These are phyloP conservation scores for Moxostoma hubbsi DNA, from an alignment of 2,797 vertebrate species.

Conservation along the genomic window DNA sequence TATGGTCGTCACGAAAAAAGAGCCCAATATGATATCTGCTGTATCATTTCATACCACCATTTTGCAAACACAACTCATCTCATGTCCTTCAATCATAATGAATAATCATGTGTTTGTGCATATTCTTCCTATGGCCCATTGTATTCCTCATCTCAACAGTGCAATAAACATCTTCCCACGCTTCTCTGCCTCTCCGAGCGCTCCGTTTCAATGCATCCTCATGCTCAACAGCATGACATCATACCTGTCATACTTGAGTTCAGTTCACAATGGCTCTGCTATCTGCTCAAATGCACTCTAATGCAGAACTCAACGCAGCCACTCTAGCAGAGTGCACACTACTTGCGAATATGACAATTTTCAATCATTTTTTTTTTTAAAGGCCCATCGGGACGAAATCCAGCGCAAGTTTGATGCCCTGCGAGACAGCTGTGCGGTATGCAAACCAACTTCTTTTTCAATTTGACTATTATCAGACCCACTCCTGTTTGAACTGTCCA, in stretches of 20 bases:
- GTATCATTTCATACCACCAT: background rate
- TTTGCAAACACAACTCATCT: background rate
- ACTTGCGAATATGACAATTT: slow-evolving; percentile 13
- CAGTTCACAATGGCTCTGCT: background rate
- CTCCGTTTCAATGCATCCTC: background rate
- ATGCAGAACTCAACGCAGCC: background rate
- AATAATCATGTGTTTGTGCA: background rate
- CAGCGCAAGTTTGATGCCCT: slow-evolving; percentile 97
- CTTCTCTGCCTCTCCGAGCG: background rate
- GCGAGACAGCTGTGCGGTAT: slow-evolving; percentile 98
- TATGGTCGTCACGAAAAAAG: no score
- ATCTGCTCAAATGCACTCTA: slow-evolving; percentile 7
- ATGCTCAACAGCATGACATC: background rate
- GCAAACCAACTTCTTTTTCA: slow-evolving; percentile 64
- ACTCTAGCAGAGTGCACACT: slow-evolving; percentile 14
- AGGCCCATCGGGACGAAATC: slow-evolving; percentile 98
- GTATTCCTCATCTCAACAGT: slow-evolving; percentile 9
- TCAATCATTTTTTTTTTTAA: slow-evolving; percentile 61
- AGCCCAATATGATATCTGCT: background rate
- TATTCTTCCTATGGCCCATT: slow-evolving; percentile 23
- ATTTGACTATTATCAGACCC: slow-evolving; percentile 24
- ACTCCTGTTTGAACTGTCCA: background rate
- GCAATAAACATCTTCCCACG: slow-evolving; percentile 40
- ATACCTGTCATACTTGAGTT: slow-evolving; percentile 17
- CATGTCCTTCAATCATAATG: slow-evolving; percentile 9